Evolutionary conservation across 2,797 vertebrate genomes (phyloP), one percentile per base, ranked within the genome.

Genomic region (Erethizon dorsatum): DNA sequence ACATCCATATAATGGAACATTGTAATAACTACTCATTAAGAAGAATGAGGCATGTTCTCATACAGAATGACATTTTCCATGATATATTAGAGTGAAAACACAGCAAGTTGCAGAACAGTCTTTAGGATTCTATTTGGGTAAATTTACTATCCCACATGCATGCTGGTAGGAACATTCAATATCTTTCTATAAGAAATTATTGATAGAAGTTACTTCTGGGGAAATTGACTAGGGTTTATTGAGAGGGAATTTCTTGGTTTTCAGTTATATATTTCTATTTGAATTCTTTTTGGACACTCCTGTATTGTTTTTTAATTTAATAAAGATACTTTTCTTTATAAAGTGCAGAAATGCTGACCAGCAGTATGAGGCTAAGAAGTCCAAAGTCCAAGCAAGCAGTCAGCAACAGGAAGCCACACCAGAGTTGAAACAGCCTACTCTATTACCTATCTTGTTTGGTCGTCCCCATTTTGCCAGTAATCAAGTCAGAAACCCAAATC

Each of bases 161-260:
- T 37, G 2, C 24, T 90, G 9, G 3, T 63, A 80, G n/a, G 10
- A 73, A 0, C 8, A 88, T 52, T 37, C 12, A 85, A 37, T 91
- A 71, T 59, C 88, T 94, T 93, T 92, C 31, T 52, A 71, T 47
- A 91, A 95, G 37, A 91, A 93, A 77, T 67, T 73, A 63, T 79
- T 85, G 83, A 90, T 57, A 91, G 20, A 54, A 31, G 9, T 87
- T 83, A 47, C 54, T 45, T 95, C 69, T 57, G 22, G 33, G 24
- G 22, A 93, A n/a, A 94, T n/a, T 11, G 37, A 84, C 9, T 59
- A 82, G 20, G n/a, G 26, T 2, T 78, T 82, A 78, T 20, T 6
- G 4, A 10, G 20, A 69, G 2, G 31, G 18, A 5, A 2, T 50
- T 37, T 86, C 63, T 83, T 71, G 89, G 14, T 88, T 85, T 67